phyloP scores from a whole-genome alignment of 2,888 invertebrate species.

The Entomobrya proxima region DNA sequence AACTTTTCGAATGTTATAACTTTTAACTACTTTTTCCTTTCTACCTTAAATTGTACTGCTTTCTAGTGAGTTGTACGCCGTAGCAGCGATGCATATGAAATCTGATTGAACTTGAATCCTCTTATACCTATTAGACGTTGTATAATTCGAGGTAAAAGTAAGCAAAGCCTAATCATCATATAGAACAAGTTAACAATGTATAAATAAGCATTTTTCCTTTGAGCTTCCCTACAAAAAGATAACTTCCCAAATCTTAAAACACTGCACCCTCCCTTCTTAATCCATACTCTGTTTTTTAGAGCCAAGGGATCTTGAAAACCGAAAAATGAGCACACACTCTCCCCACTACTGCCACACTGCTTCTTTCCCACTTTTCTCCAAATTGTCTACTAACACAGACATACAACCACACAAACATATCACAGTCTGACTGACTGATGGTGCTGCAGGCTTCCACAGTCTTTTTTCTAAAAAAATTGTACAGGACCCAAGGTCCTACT shows the following conservation, averaged over 20 bases:
- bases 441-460: not conserved
- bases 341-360: no score
- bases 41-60: no score
- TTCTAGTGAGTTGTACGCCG: no score
- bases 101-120: no score
- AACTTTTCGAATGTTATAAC: no score
- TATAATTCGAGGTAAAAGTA: no score
- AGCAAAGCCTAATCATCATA: no score
- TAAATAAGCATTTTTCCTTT: no score
- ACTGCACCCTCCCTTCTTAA: not conserved
- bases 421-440: slow-evolving; percentile 20
- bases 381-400: not conserved
- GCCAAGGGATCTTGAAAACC: slow-evolving; percentile 31
- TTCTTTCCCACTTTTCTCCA: not conserved
- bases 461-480: slow-evolving; percentile 17
- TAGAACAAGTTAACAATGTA: no score
- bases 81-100: no score
- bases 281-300: not conserved
- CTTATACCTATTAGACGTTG: no score
- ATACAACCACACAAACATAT: slow-evolving; percentile 3
- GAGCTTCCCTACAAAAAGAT: slow-evolving; percentile 6
- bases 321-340: slow-evolving; percentile 25
- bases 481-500: slow-evolving; percentile 46
- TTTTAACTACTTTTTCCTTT: no score
- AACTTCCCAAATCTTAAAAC: not conserved